phyloP scores from a whole-genome alignment of 2,113 vertebrate species.

The Actenoides hombroni region DNA sequence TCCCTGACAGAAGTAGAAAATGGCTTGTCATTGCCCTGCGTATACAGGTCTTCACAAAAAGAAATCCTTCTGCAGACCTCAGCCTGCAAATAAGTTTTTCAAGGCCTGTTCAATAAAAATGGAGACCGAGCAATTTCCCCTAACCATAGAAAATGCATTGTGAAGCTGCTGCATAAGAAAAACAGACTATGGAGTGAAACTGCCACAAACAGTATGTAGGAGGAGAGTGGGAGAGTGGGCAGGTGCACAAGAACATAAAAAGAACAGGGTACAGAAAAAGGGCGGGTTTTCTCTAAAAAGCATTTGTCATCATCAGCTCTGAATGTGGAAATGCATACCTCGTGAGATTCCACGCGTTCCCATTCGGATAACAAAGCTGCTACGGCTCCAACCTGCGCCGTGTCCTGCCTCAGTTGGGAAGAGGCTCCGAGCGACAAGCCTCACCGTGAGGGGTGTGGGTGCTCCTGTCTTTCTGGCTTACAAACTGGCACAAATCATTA shows the following conservation, averaged over 20 bases:
- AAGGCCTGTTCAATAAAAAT: conserved; percentile 34
- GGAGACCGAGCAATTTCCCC: background rate
- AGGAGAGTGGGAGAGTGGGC: conserved; percentile 38
- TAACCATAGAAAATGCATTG: background rate
- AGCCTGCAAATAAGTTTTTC: background rate
- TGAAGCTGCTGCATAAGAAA: background rate
- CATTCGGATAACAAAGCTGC: background rate
- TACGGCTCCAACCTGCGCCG: background rate
- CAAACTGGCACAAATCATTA: background rate
- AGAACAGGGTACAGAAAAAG: conserved; percentile 35
- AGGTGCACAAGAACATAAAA: background rate
- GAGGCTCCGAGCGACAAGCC: background rate
- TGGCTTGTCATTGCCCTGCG: background rate
- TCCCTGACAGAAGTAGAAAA: background rate
- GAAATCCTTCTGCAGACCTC: conserved; percentile 28
- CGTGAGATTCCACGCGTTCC: background rate
- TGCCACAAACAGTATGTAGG: conserved; percentile 20
- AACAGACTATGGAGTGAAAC: background rate
- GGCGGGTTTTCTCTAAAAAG: background rate
- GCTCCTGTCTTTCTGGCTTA: background rate
- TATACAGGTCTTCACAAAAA: conserved; percentile 9
- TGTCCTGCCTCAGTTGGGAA: background rate
- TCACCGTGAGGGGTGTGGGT: rapidly evolving
- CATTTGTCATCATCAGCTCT: background rate
- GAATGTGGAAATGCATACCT: background rate